Evolutionary conservation across 2,113 vertebrate genomes (phyloP), one percentile per base, ranked within the genome.

Genomic region (Solea senegalensis): DNA sequence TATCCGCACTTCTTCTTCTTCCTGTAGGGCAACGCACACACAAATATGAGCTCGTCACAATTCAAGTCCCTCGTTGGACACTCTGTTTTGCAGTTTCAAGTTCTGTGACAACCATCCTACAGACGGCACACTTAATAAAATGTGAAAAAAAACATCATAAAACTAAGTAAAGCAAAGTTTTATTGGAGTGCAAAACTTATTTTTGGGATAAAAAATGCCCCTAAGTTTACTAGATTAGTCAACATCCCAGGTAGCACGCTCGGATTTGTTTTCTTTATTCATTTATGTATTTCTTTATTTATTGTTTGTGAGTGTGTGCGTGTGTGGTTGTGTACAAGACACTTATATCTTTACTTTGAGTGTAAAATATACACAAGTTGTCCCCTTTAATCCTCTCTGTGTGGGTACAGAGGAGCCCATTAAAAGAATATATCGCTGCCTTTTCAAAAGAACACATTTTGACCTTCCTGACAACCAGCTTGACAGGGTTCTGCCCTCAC

Each of bases 381-480:
- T 8, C 40, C 52, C 53, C 14, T 45, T 7, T 34, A 49, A 54
- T 58, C 49, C 56, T 74, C 46, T 55, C 43, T 63, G 40, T 26
- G 50, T 39, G 51, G 40, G 45, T 26, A 51, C 21, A 68, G 59
- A 46, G 44, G 9, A 52, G 53, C 65, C 66, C 49, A 14, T 56
- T 45, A 72, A 72, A 21, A 74, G 69, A 62, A 76, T 72, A 49
- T 61, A 76, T 61, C 53, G 9, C 48, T 43, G 68, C 64, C 74
- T 84, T 76, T 69, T 21, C 21, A 55, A 81, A 51, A 69, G 72
- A 70, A 41, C 61, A 39, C 76, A 4, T 64, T 77, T 70, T 83
- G 85, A 90, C 83, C 83, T 83, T n/a, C 27, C 51, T 65, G 81
- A 78, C 84, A 82, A 75, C 51, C 86, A 52, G 74, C 55, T 21